phyloP scores from a whole-genome alignment of 2,888 invertebrate genomes.

The Eucriotettix oculatus region DNA sequence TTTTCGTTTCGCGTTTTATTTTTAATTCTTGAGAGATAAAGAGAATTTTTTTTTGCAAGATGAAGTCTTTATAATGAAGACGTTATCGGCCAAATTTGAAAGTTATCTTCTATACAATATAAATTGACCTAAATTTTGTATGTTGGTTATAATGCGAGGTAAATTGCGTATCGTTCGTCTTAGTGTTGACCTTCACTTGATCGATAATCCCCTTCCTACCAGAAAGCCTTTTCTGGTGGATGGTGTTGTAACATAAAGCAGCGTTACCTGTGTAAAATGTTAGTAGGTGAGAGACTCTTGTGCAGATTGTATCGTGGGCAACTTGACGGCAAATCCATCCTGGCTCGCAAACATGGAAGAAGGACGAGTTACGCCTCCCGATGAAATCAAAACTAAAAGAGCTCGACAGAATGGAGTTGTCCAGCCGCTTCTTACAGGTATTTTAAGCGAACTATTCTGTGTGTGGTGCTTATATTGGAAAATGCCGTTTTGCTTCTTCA shows the following conservation, averaged over 20 bases:
- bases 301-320: neutral
- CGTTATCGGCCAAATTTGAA: too few species aligned
- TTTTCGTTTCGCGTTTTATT: too few species aligned
- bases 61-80: too few species aligned
- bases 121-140: neutral
- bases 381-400: slow-evolving; percentile 19
- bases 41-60: too few species aligned
- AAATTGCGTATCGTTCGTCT: neutral
- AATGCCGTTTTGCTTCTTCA: too few species aligned
- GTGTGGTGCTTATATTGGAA: too few species aligned
- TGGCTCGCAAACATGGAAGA: neutral
- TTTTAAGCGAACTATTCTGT: too few species aligned
- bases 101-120: too few species aligned
- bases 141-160: neutral
- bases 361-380: neutral
- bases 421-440: slow-evolving; percentile 80
- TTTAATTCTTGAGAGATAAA: too few species aligned
- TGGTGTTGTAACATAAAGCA: neutral
- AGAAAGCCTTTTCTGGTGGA: neutral
- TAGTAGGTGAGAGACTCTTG: slow-evolving; percentile 4
- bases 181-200: neutral
- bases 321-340: too few species aligned
- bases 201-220: neutral
- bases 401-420: slow-evolving; percentile 65
- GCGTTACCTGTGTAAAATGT: slow-evolving; percentile 2